Evolutionary conservation across 2,113 vertebrate genomes (phyloP), one percentile per base, ranked within the genome.

Genomic region (Tautogolabrus adspersus): DNA sequence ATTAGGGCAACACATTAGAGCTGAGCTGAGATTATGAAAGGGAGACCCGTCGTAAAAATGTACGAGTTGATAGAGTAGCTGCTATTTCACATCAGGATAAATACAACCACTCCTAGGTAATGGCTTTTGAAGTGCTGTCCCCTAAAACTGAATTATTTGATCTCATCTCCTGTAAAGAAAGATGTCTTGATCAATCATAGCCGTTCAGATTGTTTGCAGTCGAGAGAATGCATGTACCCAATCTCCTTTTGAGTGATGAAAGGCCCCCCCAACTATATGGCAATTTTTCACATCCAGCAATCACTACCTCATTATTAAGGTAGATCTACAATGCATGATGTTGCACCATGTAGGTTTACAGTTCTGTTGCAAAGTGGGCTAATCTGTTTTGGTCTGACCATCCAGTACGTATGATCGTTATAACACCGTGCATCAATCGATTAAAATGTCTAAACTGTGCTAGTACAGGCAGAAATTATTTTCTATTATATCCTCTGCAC

Each of bases 1-100:
- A 92, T 92, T 90, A 87, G 74, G 83, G 81, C 81, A 81, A 89
- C 82, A 77, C 78, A 86, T 88, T 87, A 81, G 69, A 84, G 84
- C 67, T n/a, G 75, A 66, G 72, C 66, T 34, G 75, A 57, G 78
- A 81, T 85, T 77, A 81, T 80, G 76, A 87, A 87, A 87, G 81
- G 77, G 57, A 69, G 62, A 8, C 23, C 66, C 26, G 26, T 82
- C 79, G 57, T 87, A 77, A 89, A 92, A 89, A 85, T 74, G 85
- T 80, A 88, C 40, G 68, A 54, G 63, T 69, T 88, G 83, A 86
- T 79, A 63, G 75, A 86, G 75, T 68, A 78, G 67, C 75, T 87
- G 75, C 72, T 79, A 80, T 88, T 90, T 83, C 75, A 84, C 70
- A 82, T 84, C 66, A 79, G 75, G 58, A 85, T 85, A 81, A 90